Percentiles rank a stretch among this genome's conserved stretches.
These are phyloP conservation scores for Neosilurus mollespiculum DNA, from an alignment of 2,797 vertebrate species.

Conservation along the genomic window DNA sequence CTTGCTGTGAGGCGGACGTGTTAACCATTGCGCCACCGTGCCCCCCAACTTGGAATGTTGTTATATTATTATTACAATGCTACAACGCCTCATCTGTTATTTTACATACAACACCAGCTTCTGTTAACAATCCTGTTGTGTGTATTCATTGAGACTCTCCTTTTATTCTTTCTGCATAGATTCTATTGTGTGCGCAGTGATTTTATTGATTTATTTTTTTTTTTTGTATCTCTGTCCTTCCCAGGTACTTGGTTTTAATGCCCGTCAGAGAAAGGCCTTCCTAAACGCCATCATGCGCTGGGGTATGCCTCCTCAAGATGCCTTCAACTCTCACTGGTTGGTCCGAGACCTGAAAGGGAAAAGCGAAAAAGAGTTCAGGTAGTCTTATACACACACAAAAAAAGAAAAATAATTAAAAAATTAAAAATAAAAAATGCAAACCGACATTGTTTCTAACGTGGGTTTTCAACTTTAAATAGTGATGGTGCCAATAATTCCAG, in stretches of 20 bases:
- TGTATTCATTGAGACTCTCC: not conserved
- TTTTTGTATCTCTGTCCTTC: not conserved
- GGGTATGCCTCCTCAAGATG: constrained; percentile 98
- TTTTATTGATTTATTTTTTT: not conserved
- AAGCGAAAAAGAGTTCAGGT: constrained; percentile 98
- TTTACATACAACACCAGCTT: not conserved
- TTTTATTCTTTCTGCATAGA: no score
- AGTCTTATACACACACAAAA: not conserved
- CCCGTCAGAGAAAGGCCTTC: constrained; percentile 96
- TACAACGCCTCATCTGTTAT: not conserved
- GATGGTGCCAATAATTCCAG: not conserved
- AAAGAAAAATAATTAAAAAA: not conserved
- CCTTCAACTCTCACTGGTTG: constrained; percentile 98
- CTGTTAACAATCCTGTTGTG: not conserved
- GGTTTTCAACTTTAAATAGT: not conserved
- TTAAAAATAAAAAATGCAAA: not conserved
- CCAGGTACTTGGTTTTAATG: constrained; percentile 97
- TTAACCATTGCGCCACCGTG: no score
- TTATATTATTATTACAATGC: not conserved
- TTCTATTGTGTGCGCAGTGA: not conserved
- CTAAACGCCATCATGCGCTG: constrained; percentile 98
- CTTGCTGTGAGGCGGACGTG: no score
- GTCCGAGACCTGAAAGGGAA: constrained; percentile 94
- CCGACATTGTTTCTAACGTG: not conserved
- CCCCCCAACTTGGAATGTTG: not conserved